phyloP scores from a whole-genome alignment of 2,888 invertebrate species.

The Cheilosia urbana region DNA sequence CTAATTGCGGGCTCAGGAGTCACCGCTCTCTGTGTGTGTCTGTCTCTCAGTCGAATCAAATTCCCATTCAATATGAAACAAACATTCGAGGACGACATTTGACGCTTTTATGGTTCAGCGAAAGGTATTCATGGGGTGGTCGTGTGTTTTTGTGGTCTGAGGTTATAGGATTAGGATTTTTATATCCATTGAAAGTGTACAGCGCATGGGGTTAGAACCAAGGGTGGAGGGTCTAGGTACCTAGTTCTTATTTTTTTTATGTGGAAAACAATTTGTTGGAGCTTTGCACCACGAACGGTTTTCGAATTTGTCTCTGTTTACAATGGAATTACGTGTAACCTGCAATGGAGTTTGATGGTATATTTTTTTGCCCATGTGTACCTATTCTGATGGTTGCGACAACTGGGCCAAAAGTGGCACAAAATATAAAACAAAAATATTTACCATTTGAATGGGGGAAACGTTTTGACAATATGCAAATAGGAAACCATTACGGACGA shows the following conservation, averaged over 20 bases:
- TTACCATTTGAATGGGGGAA: slow-evolving; percentile 40
- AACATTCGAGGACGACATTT: slow-evolving; percentile 72
- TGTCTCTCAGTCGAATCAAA: slow-evolving; percentile 55
- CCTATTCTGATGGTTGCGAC: slow-evolving; percentile 6
- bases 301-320: slow-evolving; percentile 60
- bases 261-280: slow-evolving; percentile 69
- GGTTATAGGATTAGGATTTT: slow-evolving; percentile 65
- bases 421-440: slow-evolving; percentile 49
- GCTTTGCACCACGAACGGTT: slow-evolving; percentile 67
- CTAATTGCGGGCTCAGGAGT: slow-evolving; percentile 65
- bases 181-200: slow-evolving; percentile 42
- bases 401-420: slow-evolving; percentile 48
- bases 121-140: not conserved
- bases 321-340: slow-evolving; percentile 71
- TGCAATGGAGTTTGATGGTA: slow-evolving; percentile 55
- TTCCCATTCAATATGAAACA: slow-evolving; percentile 66
- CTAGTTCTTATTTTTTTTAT: slow-evolving; percentile 69
- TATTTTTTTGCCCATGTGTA: slow-evolving; percentile 4
- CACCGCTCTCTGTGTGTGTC: slow-evolving; percentile 16
- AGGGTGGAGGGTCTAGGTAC: not conserved
- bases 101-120: slow-evolving; percentile 61
- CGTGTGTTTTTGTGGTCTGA: slow-evolving; percentile 9
- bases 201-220: slow-evolving; percentile 13
- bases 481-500: slow-evolving; percentile 40
- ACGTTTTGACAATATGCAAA: slow-evolving; percentile 63